Evolutionary conservation across 2,888 invertebrate genomes (phyloP), one percentile per base, ranked within the genome.

Genomic region (Neoascia interrupta): DNA sequence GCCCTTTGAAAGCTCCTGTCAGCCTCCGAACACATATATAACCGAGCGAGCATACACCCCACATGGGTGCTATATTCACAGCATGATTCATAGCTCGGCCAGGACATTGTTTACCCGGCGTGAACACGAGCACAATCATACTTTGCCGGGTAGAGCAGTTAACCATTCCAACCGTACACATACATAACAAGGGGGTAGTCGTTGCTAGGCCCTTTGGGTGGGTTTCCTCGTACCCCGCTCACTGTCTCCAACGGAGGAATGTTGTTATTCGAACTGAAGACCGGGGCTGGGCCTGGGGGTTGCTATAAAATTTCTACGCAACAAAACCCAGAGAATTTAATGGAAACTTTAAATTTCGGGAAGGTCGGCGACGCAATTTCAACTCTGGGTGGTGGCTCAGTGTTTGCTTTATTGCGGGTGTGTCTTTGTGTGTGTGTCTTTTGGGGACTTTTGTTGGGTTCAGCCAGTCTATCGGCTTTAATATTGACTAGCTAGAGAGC

Each of bases 281-380:
- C 10, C 1, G 16, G 16, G 23, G n/a, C 21, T 5, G 5, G 28
- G 26, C 18, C 10, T 10, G 16, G 23, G 36, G n/a, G 4, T 34
- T 54, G 26, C 53, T 43, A 41, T 26, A 39, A 53, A 37, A 45
- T 54, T 34, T 45, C 68, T 47, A 53, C 45, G 47, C 60, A 74
- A 51, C 60, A 53, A 45, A 43, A 41, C 23, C 26, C 4, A 31
- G 15, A 19, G 37, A 66, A 74, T 74, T 74, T 74, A 68, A 74
- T 39, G 66, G 10, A 15, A 3, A 21, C 74, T 68, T 68, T 61
- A 69, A 75, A 69, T 74, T 56, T 69, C 43, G 49, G 61, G 69
- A 75, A 75, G 61, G 61, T 63, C 69, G 66, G 39, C 66, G 56
- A 66, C 58, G 37, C 37, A 58, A 34, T 61, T 54, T 54, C 19